Conservation (phyloP, 2,888 invertebrate genomes). For the Diplolepis rosae region DNA sequence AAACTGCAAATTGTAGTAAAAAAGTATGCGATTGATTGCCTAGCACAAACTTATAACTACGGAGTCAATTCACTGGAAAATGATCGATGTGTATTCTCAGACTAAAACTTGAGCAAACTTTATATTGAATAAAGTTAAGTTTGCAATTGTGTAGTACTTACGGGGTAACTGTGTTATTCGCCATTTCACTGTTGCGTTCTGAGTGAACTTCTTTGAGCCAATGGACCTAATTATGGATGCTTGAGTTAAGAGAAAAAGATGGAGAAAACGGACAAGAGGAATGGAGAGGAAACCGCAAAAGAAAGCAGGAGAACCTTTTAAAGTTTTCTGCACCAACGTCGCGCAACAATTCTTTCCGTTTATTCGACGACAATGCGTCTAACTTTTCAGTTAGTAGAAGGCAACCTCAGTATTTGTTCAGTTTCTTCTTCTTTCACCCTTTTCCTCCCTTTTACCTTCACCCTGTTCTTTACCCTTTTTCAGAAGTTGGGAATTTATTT, state of each 20-base stretch:
- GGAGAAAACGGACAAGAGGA: background rate
- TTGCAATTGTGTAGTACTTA: background rate
- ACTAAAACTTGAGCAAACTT: constrained; percentile 6
- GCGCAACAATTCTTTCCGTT: constrained; percentile 67
- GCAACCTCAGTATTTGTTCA: constrained; percentile 60
- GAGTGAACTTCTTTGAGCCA: constrained; percentile 33
- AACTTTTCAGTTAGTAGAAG: constrained; percentile 61
- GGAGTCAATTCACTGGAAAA: constrained; percentile 14
- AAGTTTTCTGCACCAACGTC: constrained; percentile 48
- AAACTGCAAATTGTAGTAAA: constrained; percentile 41
- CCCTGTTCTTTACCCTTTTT: constrained; percentile 41
- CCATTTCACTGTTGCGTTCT: constrained; percentile 20
- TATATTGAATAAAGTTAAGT: background rate
- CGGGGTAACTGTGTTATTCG: constrained; percentile 23
- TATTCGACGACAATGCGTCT: constrained; percentile 66
- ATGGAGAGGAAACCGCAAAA: constrained; percentile 44
- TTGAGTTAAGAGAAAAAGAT: constrained; percentile 37
- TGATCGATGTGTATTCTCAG: constrained; percentile 24
- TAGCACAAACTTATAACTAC: constrained; percentile 1
- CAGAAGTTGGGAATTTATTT: constrained; percentile 68
- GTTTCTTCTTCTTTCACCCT: constrained; percentile 46
- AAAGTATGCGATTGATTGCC: constrained; percentile 1
- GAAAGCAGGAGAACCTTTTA: constrained; percentile 44
- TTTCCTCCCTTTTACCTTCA: background rate
- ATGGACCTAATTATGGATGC: constrained; percentile 49